Evolutionary conservation across 64 coral and sea anemone species (phyloP), one percentile per base, ranked within the genome.

Genomic region (Stichodactyla mertensii): DNA sequence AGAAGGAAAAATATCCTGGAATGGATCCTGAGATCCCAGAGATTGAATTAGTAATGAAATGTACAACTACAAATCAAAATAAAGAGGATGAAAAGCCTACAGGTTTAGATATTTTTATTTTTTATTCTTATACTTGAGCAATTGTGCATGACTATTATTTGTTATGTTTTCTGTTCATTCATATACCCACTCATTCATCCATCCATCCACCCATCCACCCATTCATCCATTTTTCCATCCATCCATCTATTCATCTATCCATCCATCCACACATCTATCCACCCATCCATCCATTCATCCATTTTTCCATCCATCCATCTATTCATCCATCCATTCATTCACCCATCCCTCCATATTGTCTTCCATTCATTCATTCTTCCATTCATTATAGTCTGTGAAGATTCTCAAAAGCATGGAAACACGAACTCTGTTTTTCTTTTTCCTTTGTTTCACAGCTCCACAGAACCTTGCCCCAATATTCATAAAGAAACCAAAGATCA

Each of bases 381-480:
- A 59, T 10, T 59, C 15, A 16, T 59, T 59, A 12, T 16, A 59
- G 57, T 45, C 1, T 45, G 36, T 45, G 36, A 45, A 45, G 36
- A 45, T 45, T 45, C 36, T 45, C 36, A 2, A 45, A 45, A 45
- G 36, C 36, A 45, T 45, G 36, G 3, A 59, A 59, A 16, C 9
- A 59, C 9, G 9, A 59, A 12, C 57, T 59, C 9, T 16, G 7
- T 66, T 66, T 54, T 52, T 10, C 8, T 4, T 31, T 31, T 31
- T 31, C 28, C 24, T 82, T 82, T 45, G 3, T 36, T 61, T 12
- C 71, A 70, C 61, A 92, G 90, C 56, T 10, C 90, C 90, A 11
- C 78, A 87, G 61, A 19, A 86, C 18, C 62, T 92, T 24, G 90
- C 90, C 22, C 56, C 90, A 26, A 92, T 87, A 71, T 92, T 92